Base-by-base conservation (phyloP, 2,113 vertebrate genomes). In the Elephantulus edwardii region DNA sequence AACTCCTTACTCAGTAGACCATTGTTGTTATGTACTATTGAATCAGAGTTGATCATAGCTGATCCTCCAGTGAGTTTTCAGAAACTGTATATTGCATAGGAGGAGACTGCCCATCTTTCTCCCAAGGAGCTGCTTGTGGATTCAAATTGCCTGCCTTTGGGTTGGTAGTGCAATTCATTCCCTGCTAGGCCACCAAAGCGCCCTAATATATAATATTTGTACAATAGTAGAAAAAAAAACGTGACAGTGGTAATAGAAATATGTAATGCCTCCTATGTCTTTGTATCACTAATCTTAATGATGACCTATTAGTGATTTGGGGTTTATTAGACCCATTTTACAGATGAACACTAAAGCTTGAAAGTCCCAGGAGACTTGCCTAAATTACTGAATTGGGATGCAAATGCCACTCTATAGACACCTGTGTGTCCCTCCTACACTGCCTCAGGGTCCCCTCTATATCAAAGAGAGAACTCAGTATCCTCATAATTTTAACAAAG, bases 341-440 rank as follows among this genome's bases (percentile, higher is more conserved):
- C 5, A 83, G 70, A 80, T 54, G 77, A 86, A 52, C 86, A 83
- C 35, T 17, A 20, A 92, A 40, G 7, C 52, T 87, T 35, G 80
- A 6, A 86, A 52, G 1, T 71, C 10, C 33, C 81, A 89, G 56
- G 56, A 26, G 77, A 52, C 3, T 80, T 89, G 17, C 16, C 33
- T 58, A 90, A 92, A 56, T 89, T n/a, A 89, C 48, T 58, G n/a
- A 88, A 92, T 12, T 82, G 58, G 70, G 71, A 64, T 78, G 26
- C 22, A 60, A 35, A 52, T 64, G 30, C 35, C 33, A 85, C 74
- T 81, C 16, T 82, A 16, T 42, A 58, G 56, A 92, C 64, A 79
- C 17, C 82, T n/a, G n/a, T n/a, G n/a, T n/a, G n/a, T n/a, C n/a
- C n/a, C n/a, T n/a, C n/a, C n/a, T n/a, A 83, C 60, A 60, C 30